Conservation (phyloP, 2,888 invertebrate species). For the Cryptops parisi region DNA sequence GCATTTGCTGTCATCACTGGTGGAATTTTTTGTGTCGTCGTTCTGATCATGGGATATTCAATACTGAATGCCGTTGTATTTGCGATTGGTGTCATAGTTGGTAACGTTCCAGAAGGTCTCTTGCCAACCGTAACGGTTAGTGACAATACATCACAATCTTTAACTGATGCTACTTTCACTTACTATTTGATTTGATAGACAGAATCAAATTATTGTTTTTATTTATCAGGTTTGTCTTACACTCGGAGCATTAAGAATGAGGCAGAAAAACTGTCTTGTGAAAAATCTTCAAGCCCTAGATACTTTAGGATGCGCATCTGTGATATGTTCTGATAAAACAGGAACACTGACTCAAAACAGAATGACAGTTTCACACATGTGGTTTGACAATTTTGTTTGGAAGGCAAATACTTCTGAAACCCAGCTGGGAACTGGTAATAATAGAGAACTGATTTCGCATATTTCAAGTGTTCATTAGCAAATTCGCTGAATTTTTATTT, state of each 20-base stretch:
- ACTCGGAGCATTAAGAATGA: slow-evolving; percentile 35
- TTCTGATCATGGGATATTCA: slow-evolving; percentile 21
- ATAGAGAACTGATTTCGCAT: too few species aligned
- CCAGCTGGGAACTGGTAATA: slow-evolving; percentile 13
- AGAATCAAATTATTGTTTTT: not conserved
- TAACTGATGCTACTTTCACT: too few species aligned
- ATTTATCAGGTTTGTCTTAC: slow-evolving; percentile 37
- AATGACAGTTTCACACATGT: slow-evolving; percentile 40
- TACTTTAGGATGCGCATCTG: slow-evolving; percentile 38
- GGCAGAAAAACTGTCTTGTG: slow-evolving; percentile 18
- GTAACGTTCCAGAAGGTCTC: slow-evolving; percentile 25
- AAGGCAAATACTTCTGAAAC: slow-evolving; percentile 27
- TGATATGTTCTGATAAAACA: slow-evolving; percentile 20
- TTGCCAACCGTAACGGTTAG: slow-evolving; percentile 20
- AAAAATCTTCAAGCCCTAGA: slow-evolving; percentile 36
- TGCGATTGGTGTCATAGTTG: slow-evolving; percentile 23
- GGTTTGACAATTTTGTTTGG: slow-evolving; percentile 33
- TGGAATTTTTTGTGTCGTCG: slow-evolving; percentile 19
- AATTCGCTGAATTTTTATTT: not conserved
- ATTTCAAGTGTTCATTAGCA: not conserved
- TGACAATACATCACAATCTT: not conserved
- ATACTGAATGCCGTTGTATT: slow-evolving; percentile 22
- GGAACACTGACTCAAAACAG: slow-evolving; percentile 37
- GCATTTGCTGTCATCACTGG: slow-evolving; percentile 21
- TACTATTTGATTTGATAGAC: not conserved